Evolutionary conservation across 2,113 vertebrate species (phyloP), one percentile per base, ranked within the genome.

Genomic region (Malurus alboscapulatus): DNA sequence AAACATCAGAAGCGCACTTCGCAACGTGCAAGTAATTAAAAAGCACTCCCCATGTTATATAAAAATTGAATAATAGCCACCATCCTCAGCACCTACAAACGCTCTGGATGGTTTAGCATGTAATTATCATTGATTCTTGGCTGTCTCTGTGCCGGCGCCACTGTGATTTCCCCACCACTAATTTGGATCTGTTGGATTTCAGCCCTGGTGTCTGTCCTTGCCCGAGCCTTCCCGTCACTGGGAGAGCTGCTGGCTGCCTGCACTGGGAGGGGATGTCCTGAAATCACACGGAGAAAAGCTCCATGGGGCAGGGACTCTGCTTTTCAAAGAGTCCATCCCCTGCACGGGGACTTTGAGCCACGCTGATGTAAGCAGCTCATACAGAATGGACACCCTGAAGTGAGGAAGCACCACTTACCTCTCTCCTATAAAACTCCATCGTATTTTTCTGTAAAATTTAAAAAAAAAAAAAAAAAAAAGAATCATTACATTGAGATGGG

Each of bases 361-460:
- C 62, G 27, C 50, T 9, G 27, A 25, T 34, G 4, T 17, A 29
- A 94, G 80, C n/a, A 59, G 21, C 13, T 69, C 36, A 3, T 0
- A 32, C 2, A 59, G 71, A 44, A 54, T 2, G 40, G 59, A 59
- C 57, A 34, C 10, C 13, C 2, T 5, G 7, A 65, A 68, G 20
- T 1, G 53, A 65, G 54, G 51, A 67, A 90, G 44, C 48, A 74
- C 13, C 68, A 98, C 98, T 98, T 97, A 99, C 99, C 87, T 98
- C 98, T 98, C 98, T 98, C 96, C 98, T 98, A 51, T 98, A 98
- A 97, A 97, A 96, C 21, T 98, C 98, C 30, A 98, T 95, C 1
- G 98, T 99, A 97, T 98, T 98, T 92, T 98, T 96, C 99, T 99
- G 97, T 15, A 96, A 97, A 97, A 96, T 74, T 89, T 93, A 76